A percentile compares a stretch with the other conserved stretches of the same genome.
Evolutionary conservation across 2,113 vertebrate genomes (phyloP).

Genomic region (Prunella fulvescens): DNA sequence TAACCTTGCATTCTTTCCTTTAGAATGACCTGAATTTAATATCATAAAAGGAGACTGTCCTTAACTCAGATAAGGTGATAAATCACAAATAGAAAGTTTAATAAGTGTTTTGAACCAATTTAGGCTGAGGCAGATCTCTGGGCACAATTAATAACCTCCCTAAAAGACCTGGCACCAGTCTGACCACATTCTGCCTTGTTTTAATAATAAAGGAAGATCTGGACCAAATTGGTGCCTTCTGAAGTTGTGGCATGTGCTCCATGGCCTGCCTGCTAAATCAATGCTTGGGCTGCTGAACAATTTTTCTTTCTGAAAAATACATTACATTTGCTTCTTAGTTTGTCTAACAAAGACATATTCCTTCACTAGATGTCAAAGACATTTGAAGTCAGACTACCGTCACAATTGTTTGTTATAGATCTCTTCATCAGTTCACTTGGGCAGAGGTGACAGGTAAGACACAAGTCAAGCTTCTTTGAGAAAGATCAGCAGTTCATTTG

Average conservation of each 20-base stretch:
- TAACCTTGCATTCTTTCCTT: not conserved
- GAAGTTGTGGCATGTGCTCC: fast-evolving
- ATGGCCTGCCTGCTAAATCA: not conserved
- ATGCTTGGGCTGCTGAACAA: not conserved
- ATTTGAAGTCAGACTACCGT: not conserved
- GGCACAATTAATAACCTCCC: not conserved
- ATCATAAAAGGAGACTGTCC: not conserved
- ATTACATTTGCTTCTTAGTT: not conserved
- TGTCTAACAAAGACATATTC: not conserved
- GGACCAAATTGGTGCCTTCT: not conserved
- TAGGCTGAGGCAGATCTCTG: not conserved
- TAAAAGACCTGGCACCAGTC: not conserved
- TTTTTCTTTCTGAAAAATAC: not conserved
- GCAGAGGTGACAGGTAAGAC: not conserved
- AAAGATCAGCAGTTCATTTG: not conserved
- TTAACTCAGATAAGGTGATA: not conserved
- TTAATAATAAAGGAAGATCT: not conserved
- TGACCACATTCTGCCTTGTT: not conserved
- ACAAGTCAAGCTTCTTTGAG: not conserved
- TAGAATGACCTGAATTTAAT: not conserved
- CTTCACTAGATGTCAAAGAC: not conserved
- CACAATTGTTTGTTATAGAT: not conserved
- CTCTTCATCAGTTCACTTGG: not conserved
- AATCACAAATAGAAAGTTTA: not conserved
- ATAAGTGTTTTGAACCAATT: not conserved